Evolutionary conservation across 2,797 vertebrate genomes (phyloP).

Genomic region (Adrianichthys oophorus): DNA sequence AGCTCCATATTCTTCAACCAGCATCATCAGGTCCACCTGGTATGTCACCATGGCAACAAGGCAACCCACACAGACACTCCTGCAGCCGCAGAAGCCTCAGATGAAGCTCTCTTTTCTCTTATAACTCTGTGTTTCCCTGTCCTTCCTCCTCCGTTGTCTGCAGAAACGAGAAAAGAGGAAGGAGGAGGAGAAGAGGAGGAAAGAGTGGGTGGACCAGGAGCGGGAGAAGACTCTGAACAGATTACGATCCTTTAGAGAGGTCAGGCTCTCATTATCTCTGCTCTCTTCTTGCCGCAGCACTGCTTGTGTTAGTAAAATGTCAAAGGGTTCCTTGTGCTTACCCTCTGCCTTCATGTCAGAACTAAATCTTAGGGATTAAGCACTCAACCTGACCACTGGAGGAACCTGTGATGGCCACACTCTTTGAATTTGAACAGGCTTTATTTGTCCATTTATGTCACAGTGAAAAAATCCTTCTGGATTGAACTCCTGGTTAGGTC

Average conservation of each 20-base stretch:
- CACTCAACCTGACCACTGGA: neutral
- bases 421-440: neutral
- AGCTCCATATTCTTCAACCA: slow-evolving; percentile 74
- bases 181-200: slow-evolving; percentile 88
- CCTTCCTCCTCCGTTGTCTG: slow-evolving; percentile 57
- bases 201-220: slow-evolving; percentile 89
- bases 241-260: slow-evolving; percentile 90
- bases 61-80: slow-evolving; percentile 18
- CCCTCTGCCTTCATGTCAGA: slow-evolving; percentile 2
- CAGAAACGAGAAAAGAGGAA: slow-evolving; percentile 90
- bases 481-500: no score
- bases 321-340: slow-evolving; percentile 1
- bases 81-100: slow-evolving; percentile 1
- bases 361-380: slow-evolving; percentile 10
- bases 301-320: slow-evolving; percentile 17
- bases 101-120: slow-evolving; percentile 14
- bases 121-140: slow-evolving; percentile 5
- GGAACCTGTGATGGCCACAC: neutral
- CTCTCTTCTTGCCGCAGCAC: slow-evolving; percentile 1
- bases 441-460: neutral
- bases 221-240: slow-evolving; percentile 90
- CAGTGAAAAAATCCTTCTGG: no score
- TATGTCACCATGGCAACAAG: slow-evolving; percentile 71
- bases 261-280: slow-evolving; percentile 47
- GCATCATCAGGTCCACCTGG: slow-evolving; percentile 89